These are phyloP conservation scores for Athrips mouffetella DNA, from an alignment of 2,888 invertebrate species.

Conservation along the genomic window DNA sequence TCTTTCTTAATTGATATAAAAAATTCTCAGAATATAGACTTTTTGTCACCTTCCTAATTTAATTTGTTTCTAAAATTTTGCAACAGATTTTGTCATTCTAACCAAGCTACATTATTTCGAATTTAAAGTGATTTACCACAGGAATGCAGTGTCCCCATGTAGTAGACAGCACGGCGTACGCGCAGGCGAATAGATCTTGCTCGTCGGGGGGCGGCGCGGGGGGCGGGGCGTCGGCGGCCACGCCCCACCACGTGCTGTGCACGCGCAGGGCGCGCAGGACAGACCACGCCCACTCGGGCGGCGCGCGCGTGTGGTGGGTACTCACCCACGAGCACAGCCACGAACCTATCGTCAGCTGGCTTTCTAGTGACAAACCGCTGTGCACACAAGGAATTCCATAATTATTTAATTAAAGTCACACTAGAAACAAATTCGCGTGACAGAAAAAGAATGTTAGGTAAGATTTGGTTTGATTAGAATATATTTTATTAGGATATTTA, in stretches of 20 bases:
- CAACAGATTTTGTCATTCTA: too few species aligned
- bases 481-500: neutral
- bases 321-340: constrained; percentile 42
- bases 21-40: too few species aligned
- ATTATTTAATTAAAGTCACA: too few species aligned
- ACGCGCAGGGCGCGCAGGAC: constrained; percentile 44
- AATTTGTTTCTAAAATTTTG: too few species aligned
- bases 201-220: constrained; percentile 36
- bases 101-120: too few species aligned
- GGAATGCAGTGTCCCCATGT: constrained; percentile 68
- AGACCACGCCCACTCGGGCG: constrained; percentile 54
- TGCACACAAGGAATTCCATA: too few species aligned
- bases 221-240: constrained; percentile 40
- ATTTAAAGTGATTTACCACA: constrained; percentile 45
- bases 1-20: too few species aligned
- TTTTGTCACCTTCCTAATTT: too few species aligned
- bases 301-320: neutral
- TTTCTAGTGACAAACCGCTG: constrained; percentile 57
- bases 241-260: constrained; percentile 54
- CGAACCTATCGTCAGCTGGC: constrained; percentile 45
- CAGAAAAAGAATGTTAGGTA: neutral
- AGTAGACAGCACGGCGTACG: constrained; percentile 48
- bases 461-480: too few species aligned
- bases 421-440: too few species aligned
- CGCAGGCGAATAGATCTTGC: constrained; percentile 35